Base-by-base conservation (phyloP, 2,113 vertebrate species). In the Oreochromis aureus region DNA sequence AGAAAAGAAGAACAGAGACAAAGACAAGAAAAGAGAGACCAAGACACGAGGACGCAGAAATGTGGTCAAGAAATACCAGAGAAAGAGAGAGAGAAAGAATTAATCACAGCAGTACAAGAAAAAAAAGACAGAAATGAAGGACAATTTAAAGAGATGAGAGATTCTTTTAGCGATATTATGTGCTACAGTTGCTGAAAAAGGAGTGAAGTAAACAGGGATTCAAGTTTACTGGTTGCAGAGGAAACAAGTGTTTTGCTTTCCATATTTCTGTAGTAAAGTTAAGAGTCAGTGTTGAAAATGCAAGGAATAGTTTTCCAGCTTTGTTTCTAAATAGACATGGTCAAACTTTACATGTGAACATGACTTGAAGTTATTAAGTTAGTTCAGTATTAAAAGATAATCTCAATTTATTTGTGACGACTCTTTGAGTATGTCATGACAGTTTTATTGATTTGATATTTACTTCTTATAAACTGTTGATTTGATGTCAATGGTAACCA, bases 1-100 rank as follows among this genome's bases (percentile, higher is more conserved):
- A 94, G 89, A 91, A 93, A 89, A 89, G 55, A 81, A 85, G 82
- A 73, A 88, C 48, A 59, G 80, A 88, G 87, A 91, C 88, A 89
- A 92, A 93, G 91, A 89, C 71, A 76, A 66, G 85, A 85, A 51
- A 39, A 73, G 48, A 46, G 13, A 81, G 39, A 79, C 41, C 18
- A 53, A 86, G 41, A 85, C 39, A 48, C 3, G 2, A 55, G 30
- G 81, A 92, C 18, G 32, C 51, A 73, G 78, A 86, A 86, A 89
- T 22, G 5, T 80, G 80, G 73, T 44, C 19, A 32, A 81, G 51
- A 87, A 88, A 82, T 80, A 80, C 15, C 51, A 87, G 69, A 80
- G 32, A 85, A 63, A 83, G 10, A 18, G 82, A 80, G 80, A 82
- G 61, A 16, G 51, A 82, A 24, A 58, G 44, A 69, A 87, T 80